Conservation (phyloP, 1,140 invertebrate genomes). For the Drosophila nikananu region DNA sequence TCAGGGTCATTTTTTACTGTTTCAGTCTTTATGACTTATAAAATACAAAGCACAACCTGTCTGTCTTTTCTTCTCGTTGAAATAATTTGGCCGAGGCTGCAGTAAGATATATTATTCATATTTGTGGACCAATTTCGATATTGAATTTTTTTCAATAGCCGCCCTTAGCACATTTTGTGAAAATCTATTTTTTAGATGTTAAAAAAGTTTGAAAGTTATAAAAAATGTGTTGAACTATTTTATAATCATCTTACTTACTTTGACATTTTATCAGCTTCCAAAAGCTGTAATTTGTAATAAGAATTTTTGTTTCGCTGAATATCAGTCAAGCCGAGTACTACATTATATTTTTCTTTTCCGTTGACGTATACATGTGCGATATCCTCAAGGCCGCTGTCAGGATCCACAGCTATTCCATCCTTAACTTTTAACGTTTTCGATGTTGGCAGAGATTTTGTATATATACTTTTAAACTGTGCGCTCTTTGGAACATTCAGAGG, state of each 20-base stretch:
- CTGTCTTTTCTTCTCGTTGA: too few species aligned
- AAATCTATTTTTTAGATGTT: too few species aligned
- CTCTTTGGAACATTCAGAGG: slow-evolving; percentile 87
- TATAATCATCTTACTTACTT: slow-evolving; percentile 85
- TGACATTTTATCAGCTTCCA: slow-evolving; percentile 90
- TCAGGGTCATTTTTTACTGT: too few species aligned
- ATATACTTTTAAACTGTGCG: slow-evolving; percentile 89
- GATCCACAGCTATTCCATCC: slow-evolving; percentile 95
- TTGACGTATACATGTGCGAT: slow-evolving; percentile 92
- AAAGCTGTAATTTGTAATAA: slow-evolving; percentile 97
- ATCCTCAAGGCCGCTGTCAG: slow-evolving; percentile 93
- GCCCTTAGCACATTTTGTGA: too few species aligned
- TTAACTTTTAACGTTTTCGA: slow-evolving; percentile 93
- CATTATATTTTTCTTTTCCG: slow-evolving; percentile 90
- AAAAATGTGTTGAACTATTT: neutral
- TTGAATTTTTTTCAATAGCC: too few species aligned
- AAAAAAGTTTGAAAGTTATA: too few species aligned
- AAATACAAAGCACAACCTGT: too few species aligned
- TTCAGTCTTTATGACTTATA: too few species aligned
- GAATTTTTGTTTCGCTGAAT: slow-evolving; percentile 95
- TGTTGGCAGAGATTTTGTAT: slow-evolving; percentile 88
- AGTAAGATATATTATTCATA: too few species aligned
- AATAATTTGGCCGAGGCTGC: too few species aligned
- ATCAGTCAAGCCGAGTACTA: slow-evolving; percentile 94
- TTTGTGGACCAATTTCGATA: too few species aligned